These are phyloP conservation scores for Catostylus mosaicus DNA, from an alignment of 30 jellyfish, hydroid and myxozoan species.

Conservation along the genomic window DNA sequence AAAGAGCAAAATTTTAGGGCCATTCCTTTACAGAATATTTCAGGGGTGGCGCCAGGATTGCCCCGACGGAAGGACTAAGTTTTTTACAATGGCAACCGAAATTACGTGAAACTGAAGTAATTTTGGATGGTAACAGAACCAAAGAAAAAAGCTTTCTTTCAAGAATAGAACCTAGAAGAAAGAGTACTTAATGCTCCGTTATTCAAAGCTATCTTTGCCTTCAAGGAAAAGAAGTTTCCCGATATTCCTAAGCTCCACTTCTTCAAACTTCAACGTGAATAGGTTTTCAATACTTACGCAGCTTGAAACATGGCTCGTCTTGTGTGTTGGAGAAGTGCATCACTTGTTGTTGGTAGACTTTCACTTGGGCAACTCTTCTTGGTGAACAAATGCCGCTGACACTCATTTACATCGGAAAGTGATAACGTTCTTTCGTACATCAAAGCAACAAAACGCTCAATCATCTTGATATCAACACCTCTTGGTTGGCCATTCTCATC, in stretches of 20 bases:
- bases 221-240: no score
- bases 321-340: slow-evolving; percentile 45
- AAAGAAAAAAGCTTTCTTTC: not conserved
- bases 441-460: slow-evolving; percentile 31
- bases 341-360: slow-evolving; percentile 29
- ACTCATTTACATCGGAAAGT: slow-evolving; percentile 2
- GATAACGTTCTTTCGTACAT: slow-evolving; percentile 17
- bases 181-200: no score
- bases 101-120: not conserved
- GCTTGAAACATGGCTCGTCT: slow-evolving; percentile 39
- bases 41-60: no score
- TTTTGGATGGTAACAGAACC: not conserved
- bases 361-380: slow-evolving; percentile 28
- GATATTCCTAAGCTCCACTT: no score
- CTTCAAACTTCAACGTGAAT: no score
- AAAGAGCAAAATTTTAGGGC: not conserved
- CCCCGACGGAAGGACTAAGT: no score
- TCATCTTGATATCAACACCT: not conserved
- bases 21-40: no score
- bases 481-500: not conserved
- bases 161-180: not conserved
- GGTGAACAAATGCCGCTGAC: slow-evolving; percentile 22
- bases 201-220: no score
- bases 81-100: no score
- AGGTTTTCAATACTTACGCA: no score